Conservation (phyloP, 2,888 invertebrate species). For the Cactoblastis cactorum region DNA sequence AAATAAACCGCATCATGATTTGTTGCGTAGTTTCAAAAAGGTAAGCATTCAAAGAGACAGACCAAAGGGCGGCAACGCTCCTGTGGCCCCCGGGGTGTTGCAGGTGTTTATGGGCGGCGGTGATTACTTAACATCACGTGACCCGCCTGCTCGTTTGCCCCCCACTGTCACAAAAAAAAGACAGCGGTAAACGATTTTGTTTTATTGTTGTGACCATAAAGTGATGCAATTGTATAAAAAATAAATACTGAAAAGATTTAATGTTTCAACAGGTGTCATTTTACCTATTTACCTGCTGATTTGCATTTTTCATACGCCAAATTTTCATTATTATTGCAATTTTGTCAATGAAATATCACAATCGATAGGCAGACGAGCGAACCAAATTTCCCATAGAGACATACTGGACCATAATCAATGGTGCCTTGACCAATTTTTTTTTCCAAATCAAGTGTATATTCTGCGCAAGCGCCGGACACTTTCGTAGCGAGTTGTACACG, state of each 20-base stretch:
- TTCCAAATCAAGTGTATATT: neutral
- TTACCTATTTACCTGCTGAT: too few species aligned
- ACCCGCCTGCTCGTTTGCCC: too few species aligned
- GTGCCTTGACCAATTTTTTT: neutral
- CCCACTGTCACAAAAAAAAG: too few species aligned
- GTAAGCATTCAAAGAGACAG: too few species aligned
- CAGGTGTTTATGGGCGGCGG: too few species aligned
- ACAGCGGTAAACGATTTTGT: too few species aligned
- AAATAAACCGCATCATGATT: too few species aligned
- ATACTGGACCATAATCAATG: neutral
- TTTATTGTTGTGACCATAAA: too few species aligned
- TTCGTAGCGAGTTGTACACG: neutral
- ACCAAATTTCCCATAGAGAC: neutral
- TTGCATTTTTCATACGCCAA: neutral
- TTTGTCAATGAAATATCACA: neutral
- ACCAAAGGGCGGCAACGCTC: too few species aligned
- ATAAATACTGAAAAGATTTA: neutral
- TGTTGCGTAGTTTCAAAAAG: too few species aligned
- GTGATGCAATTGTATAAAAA: neutral
- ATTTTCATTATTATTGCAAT: neutral
- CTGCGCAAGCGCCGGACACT: conserved; percentile 1
- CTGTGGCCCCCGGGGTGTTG: too few species aligned
- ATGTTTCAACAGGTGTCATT: neutral
- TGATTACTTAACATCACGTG: too few species aligned
- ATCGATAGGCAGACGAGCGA: neutral